These are phyloP conservation scores for Aelia acuminata DNA, from an alignment of 2,888 invertebrate species.

Conservation along the genomic window DNA sequence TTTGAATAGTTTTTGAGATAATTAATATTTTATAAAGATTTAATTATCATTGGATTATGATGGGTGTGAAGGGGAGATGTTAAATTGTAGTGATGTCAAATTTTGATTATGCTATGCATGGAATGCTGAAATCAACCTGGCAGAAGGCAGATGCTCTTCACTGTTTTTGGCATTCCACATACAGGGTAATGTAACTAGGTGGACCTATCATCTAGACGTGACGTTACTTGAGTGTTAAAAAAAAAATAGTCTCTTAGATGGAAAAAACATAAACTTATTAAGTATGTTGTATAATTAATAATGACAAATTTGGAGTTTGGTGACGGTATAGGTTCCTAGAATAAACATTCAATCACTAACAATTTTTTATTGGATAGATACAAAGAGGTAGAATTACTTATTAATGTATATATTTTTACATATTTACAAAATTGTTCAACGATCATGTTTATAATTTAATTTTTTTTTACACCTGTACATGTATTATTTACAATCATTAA, in stretches of 20 bases:
- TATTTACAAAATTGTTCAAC: neutral
- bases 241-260: neutral
- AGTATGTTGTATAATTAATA: neutral
- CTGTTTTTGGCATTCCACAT: too few species aligned
- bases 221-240: too few species aligned
- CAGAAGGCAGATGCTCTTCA: too few species aligned
- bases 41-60: neutral
- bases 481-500: constrained; percentile 18
- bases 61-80: neutral
- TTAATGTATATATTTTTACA: constrained; percentile 20
- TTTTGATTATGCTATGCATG: too few species aligned
- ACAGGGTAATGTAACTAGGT: too few species aligned
- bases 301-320: neutral
- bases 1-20: neutral
- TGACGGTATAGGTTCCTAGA: neutral
- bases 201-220: too few species aligned
- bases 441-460: constrained; percentile 16
- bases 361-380: neutral
- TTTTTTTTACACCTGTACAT: constrained; percentile 16
- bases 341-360: neutral
- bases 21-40: neutral
- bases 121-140: too few species aligned
- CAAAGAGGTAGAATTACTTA: constrained; percentile 27
- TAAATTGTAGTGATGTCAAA: too few species aligned
- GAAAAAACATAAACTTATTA: neutral